phyloP scores from a whole-genome alignment of 2,888 invertebrate genomes.

The Zaprionus bogoriensis region DNA sequence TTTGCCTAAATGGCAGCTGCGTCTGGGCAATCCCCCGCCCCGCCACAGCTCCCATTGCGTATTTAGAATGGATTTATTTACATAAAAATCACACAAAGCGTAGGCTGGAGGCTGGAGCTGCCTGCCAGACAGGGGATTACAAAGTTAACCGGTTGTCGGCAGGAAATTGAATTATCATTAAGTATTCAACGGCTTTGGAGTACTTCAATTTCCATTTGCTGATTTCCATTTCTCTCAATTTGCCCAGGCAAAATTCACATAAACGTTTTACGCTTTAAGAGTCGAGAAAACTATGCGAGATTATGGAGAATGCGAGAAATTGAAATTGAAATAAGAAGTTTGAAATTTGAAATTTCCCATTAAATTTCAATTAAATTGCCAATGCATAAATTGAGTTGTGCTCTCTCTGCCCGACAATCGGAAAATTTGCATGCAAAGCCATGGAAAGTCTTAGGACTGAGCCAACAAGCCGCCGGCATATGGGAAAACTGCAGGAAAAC shows the following conservation, averaged over 20 bases:
- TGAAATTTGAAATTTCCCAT: conserved; percentile 8
- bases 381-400: conserved; percentile 48
- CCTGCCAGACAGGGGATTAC: conserved; percentile 26
- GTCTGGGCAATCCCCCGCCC: conserved; percentile 5
- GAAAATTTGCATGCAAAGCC: conserved; percentile 37
- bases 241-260: conserved; percentile 1
- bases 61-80: conserved; percentile 41
- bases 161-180: conserved; percentile 47
- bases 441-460: conserved; percentile 7
- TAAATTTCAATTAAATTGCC: conserved; percentile 45
- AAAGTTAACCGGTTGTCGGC: conserved; percentile 11
- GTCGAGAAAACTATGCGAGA: neutral
- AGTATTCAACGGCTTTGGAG: conserved; percentile 22
- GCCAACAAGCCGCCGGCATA: neutral
- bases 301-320: neutral
- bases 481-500: conserved; percentile 8
- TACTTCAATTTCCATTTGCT: conserved; percentile 5
- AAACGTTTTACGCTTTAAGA: conserved; percentile 2
- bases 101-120: conserved; percentile 4
- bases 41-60: neutral
- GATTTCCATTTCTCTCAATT: neutral
- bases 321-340: neutral
- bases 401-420: conserved; percentile 22
- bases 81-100: conserved; percentile 44
- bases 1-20: conserved; percentile 9